Evolutionary conservation across 2,888 invertebrate species (phyloP), one percentile per base, ranked within the genome.

Genomic region (Marasmarcha lunaedactyla): DNA sequence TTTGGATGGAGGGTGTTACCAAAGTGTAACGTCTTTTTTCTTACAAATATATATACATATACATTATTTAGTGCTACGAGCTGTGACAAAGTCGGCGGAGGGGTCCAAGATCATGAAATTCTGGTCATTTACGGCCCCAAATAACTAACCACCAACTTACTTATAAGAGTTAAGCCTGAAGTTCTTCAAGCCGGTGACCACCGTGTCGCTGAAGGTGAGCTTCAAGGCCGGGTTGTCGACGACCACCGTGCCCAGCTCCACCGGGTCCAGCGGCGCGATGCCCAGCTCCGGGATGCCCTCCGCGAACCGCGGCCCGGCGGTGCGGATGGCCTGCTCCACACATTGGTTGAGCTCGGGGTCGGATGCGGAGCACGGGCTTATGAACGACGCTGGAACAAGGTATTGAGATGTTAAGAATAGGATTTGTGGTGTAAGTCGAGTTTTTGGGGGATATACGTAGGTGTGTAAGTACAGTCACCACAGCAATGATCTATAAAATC

Each of bases 251-350:
- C 83, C 84, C 33, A 86, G 55, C 37, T 71, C 53, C 27, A 79
- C 71, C 0, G 86, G 86, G 56, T 85, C 85, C 38, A 85, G 52
- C 0, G 74, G 60, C 0, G 81, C 81, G 40, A 86, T 69, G 43
- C 76, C 76, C 45, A 85, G 58, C 53, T 63, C 79, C 2, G 84
- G 83, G 48, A 83, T 73, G 6, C 84, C 84, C 15, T 71, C 67
- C 1, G 72, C 63, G 59, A 84, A 84, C 46, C 50, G 52, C 0
- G 71, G 56, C 0, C 77, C 74, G 0, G 63, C 71, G 0, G 43
- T 44, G 0, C 52, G 15, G 42, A 81, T 71, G 35, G 63, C 63
- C 26, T 63, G 59, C 50, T 74, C 64, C 10, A 78, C 57, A 47
- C 84, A 84, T 20, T 63, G 52, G 56, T 71, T 71, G 27, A 84